phyloP scores from a whole-genome alignment of 2,113 vertebrate species.

The Calidris pygmaea region DNA sequence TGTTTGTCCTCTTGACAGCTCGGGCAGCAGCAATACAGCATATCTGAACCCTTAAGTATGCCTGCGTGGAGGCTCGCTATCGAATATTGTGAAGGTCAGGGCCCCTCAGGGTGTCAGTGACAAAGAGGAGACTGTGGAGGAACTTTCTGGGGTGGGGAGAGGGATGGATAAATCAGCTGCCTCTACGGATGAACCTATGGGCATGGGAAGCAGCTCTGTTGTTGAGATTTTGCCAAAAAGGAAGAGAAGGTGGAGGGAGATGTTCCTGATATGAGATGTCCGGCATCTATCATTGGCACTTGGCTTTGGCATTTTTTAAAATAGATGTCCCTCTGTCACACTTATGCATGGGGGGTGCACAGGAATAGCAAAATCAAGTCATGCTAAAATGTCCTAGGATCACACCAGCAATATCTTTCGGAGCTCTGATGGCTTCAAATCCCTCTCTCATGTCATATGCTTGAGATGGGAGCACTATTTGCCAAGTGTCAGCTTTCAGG shows the following conservation, averaged over 20 bases:
- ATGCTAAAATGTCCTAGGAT: constrained; percentile 16
- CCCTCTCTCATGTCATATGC: constrained; percentile 45
- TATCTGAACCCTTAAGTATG: not conserved
- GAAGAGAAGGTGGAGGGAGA: constrained; percentile 15
- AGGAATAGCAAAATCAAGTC: constrained; percentile 17
- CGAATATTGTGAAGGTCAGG: not conserved
- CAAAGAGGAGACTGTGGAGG: not conserved
- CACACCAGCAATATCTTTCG: constrained; percentile 4
- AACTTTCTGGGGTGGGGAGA: not conserved
- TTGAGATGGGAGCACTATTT: not conserved
- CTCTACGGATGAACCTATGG: not conserved
- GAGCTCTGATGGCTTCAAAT: constrained; percentile 1
- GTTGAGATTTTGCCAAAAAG: constrained; percentile 5
- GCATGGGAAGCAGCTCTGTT: not conserved
- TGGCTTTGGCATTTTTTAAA: constrained; percentile 29
- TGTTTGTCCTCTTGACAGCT: constrained; percentile 32
- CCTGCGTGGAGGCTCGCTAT: not conserved
- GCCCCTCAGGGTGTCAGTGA: constrained; percentile 7
- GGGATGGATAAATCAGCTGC: not conserved
- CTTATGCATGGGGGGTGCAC: not conserved
- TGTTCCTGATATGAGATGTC: constrained; percentile 7
- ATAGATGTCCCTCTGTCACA: constrained; percentile 24
- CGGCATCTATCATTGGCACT: not conserved
- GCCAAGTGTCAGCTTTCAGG: constrained; percentile 70
- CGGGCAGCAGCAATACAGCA: not conserved